phyloP scores from a whole-genome alignment of 1,140 invertebrate species.

The Sarcophaga peregrina region DNA sequence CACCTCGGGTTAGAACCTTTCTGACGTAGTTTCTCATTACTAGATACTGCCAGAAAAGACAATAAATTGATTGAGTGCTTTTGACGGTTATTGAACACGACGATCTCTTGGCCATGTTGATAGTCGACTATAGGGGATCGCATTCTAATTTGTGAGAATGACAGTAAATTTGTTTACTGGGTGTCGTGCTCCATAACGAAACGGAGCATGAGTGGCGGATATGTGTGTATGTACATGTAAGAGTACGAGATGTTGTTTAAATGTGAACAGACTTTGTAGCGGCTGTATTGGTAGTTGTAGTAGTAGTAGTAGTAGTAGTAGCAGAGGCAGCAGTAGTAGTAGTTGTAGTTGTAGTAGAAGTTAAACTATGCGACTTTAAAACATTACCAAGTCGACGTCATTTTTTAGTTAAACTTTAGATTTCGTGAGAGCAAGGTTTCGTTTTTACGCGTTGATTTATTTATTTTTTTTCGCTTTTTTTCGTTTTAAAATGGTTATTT shows the following conservation, averaged over 20 bases:
- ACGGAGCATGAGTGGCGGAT: not conserved
- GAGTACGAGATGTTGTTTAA: not conserved
- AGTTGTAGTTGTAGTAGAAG: not conserved
- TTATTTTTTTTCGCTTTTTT: not conserved
- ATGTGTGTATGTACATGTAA: not conserved
- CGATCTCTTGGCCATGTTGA: no score
- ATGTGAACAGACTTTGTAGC: not conserved
- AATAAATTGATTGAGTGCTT: no score
- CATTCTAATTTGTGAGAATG: not conserved
- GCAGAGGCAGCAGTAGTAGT: not conserved
- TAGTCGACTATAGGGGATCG: no score
- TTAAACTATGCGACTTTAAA: constrained; percentile 32
- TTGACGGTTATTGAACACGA: no score
- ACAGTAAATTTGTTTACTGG: not conserved
- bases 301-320: not conserved
- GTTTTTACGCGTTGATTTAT: not conserved
- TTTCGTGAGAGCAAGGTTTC: constrained; percentile 33
- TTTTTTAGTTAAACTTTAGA: constrained; percentile 39
- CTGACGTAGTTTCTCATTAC: no score
- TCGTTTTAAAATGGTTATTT: not conserved
- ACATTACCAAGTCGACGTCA: constrained; percentile 37
- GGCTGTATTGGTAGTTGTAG: constrained; percentile 5
- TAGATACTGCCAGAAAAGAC: no score
- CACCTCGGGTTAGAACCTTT: no score
- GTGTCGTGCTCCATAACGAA: not conserved